Evolutionary conservation across 2,113 vertebrate genomes (phyloP).

Genomic region (Silurus meridionalis): DNA sequence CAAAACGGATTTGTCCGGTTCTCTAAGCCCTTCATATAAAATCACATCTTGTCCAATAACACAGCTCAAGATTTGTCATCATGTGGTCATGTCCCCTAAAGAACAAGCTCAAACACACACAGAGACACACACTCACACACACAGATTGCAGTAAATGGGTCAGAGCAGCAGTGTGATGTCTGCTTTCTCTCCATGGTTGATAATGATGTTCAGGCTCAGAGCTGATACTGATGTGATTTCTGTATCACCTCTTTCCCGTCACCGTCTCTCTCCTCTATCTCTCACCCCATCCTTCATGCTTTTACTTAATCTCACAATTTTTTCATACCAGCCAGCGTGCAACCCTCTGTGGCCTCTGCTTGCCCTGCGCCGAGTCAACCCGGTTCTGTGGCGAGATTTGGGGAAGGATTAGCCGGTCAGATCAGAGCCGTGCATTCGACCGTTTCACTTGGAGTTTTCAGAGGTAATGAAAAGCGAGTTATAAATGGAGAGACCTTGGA

Average conservation of each 20-base stretch:
- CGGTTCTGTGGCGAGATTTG: constrained; percentile 28
- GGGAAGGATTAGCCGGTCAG: constrained; percentile 27
- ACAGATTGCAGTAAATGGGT: constrained; percentile 38
- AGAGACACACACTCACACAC: constrained; percentile 9
- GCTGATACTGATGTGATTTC: constrained; percentile 39
- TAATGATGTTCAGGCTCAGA: constrained; percentile 42
- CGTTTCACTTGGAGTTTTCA: neutral
- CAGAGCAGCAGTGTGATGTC: constrained; percentile 29
- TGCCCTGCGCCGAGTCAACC: constrained; percentile 29
- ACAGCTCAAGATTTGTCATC: neutral
- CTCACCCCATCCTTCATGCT: constrained; percentile 27
- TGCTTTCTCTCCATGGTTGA: constrained; percentile 34
- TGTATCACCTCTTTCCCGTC: constrained; percentile 25
- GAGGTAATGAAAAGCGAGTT: constrained; percentile 27
- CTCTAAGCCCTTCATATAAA: neutral
- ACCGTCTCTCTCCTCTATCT: constrained; percentile 31
- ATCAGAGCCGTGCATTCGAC: constrained; percentile 8
- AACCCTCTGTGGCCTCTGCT: constrained; percentile 35
- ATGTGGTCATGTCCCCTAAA: neutral
- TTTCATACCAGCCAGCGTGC: constrained; percentile 9
- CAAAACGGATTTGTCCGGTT: neutral
- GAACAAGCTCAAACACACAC: neutral
- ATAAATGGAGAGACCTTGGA: constrained; percentile 32
- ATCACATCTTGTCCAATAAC: neutral
- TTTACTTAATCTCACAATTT: constrained; percentile 36